Conservation (phyloP, 2,888 invertebrate species). For the Slavum lentiscoides region DNA sequence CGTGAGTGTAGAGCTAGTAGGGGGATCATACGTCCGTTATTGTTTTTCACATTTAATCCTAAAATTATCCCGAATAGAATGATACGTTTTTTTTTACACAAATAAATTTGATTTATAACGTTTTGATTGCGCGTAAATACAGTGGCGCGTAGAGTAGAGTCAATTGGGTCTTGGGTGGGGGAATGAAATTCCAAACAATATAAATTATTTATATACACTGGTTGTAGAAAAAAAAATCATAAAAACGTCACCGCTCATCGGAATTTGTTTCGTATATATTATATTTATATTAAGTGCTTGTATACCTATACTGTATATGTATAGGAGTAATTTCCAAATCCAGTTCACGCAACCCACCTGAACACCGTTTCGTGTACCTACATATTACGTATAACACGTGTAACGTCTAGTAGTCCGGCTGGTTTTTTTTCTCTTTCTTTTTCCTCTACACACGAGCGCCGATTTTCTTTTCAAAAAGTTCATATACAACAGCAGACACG, state of each 20-base stretch:
- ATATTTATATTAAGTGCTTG: neutral
- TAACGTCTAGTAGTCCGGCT: constrained; percentile 31
- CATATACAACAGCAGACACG: neutral
- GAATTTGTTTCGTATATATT: constrained; percentile 28
- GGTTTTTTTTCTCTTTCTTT: constrained; percentile 21
- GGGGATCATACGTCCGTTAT: no score
- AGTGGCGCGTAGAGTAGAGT: neutral
- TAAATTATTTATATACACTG: no score
- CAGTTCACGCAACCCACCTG: constrained; percentile 30
- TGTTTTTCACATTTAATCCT: no score
- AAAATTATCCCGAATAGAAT: no score
- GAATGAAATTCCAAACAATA: no score
- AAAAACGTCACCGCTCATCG: constrained; percentile 3
- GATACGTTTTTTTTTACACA: no score
- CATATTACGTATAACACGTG: neutral
- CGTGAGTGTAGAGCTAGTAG: no score
- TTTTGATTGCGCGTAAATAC: constrained; percentile 1
- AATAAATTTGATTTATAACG: neutral
- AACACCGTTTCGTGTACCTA: neutral
- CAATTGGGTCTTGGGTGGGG: no score
- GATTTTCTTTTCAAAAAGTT: neutral
- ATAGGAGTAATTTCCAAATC: constrained; percentile 23
- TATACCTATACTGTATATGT: neutral
- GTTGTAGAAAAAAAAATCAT: neutral
- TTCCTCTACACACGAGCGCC: no score